Evolutionary conservation across 2,113 vertebrate genomes (phyloP).

Genomic region (Tringa solitaria): DNA sequence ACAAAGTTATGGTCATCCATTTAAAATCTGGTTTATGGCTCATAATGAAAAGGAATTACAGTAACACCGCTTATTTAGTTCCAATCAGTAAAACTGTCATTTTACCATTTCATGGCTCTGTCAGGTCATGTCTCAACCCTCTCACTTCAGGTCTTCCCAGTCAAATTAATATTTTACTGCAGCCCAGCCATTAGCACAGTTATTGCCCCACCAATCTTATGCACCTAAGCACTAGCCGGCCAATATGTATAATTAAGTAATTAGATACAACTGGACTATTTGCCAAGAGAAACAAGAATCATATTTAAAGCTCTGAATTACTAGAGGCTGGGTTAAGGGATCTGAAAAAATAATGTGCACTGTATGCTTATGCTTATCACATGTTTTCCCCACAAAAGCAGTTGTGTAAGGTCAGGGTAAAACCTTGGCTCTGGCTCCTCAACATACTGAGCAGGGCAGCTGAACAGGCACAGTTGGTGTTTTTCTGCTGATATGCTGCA

Average conservation of each 20-base stretch:
- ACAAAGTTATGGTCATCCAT: background rate
- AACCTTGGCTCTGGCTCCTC: background rate
- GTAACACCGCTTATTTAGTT: background rate
- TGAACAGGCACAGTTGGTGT: background rate
- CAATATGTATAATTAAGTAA: background rate
- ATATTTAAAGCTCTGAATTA: background rate
- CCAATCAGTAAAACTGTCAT: background rate
- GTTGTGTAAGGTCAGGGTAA: background rate
- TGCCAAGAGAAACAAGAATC: background rate
- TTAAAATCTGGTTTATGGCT: background rate
- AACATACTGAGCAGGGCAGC: background rate
- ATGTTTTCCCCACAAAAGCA: background rate
- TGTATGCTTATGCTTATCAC: background rate
- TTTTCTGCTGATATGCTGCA: background rate
- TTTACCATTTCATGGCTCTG: background rate
- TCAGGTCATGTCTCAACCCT: background rate
- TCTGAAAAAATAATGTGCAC: background rate
- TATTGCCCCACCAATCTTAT: background rate
- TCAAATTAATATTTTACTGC: background rate
- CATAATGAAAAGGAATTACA: background rate
- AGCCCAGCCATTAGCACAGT: background rate
- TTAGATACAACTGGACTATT: background rate
- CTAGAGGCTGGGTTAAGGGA: background rate
- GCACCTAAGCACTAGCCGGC: background rate
- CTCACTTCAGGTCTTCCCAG: background rate